Evolutionary conservation across 1,140 invertebrate genomes (phyloP).

Genomic region (Tribolium castaneum): DNA sequence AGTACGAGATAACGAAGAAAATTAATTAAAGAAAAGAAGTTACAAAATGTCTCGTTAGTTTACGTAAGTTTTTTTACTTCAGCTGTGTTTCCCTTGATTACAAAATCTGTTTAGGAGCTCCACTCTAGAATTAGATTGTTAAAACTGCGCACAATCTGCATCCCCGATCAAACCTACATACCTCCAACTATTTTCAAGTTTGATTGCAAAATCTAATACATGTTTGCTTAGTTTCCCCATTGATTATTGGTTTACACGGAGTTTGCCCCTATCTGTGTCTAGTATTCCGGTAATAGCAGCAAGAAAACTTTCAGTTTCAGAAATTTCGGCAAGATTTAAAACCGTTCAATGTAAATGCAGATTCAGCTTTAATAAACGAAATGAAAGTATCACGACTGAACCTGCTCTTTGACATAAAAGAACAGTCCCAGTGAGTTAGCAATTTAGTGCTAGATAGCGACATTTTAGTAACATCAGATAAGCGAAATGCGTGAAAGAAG

Average conservation of each 20-base stretch:
- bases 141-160: neutral
- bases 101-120: neutral
- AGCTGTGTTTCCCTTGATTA: too few relatives aligned
- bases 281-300: neutral
- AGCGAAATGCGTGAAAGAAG: conserved; percentile 35
- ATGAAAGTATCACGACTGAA: neutral
- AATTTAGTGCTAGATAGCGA: neutral
- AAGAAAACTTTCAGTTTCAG: neutral
- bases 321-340: too few relatives aligned
- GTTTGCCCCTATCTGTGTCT: neutral
- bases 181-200: neutral
- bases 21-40: too few relatives aligned
- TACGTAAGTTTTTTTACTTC: too few relatives aligned
- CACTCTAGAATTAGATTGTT: neutral
- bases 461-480: conserved; percentile 46
- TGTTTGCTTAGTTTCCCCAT: neutral
- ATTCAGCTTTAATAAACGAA: too few relatives aligned
- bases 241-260: neutral
- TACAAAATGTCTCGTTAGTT: too few relatives aligned
- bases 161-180: neutral
- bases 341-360: too few relatives aligned
- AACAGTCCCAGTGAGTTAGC: conserved; percentile 26
- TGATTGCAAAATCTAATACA: neutral
- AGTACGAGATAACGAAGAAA: too few relatives aligned
- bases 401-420: neutral